Base-by-base conservation (phyloP, 2,888 invertebrate species). In the Aphrophora alni region DNA sequence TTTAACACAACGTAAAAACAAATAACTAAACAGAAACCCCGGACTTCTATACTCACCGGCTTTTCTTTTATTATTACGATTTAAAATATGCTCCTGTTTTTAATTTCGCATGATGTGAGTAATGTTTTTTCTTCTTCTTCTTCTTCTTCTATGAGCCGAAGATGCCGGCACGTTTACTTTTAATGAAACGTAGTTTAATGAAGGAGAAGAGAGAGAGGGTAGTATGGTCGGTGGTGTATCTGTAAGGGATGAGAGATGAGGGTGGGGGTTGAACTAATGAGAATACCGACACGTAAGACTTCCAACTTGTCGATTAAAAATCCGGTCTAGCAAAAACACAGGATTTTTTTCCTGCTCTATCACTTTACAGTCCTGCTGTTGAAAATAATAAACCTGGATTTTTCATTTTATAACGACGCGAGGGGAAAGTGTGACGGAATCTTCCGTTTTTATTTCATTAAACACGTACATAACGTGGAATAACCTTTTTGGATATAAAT, bases 171-270 rank as follows among this genome's bases (percentile, higher is more conserved):
- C 77, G 77, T 70, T 24, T 73, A 70, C 21, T 68, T 38, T 70
- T 77, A 77, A 77, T 77, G 68, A 70, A 77, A 77, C 77, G 77
- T 70, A 68, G 25, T 77, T 38, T 77, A 77, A 77, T 77, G 77
- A 77, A 77, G 77, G 77, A 70, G 33, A 38, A 33, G 38, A 28
- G 28, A 68, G 33, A 76, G 59, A 69, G 70, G 77, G 24, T 25
- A 77, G 33, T n/a, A 21, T 21, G 59, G n/a, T 59, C 21, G 59
- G 59, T 21, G 59, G 59, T 59, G 21, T 59, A 59, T 59, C 59
- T 21, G 59, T 4, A 59, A 21, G 59, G 59, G 59, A 7, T n/a
- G 59, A 8, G 5, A 33, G 33, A 33, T 5, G 4, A 21, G 59
- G 59, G 59, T n/a, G 59, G 59, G 59, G 59, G 59, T 3, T 1